These are phyloP conservation scores for Arvicola amphibius DNA, from an alignment of 2,797 vertebrate genomes.

Conservation along the genomic window DNA sequence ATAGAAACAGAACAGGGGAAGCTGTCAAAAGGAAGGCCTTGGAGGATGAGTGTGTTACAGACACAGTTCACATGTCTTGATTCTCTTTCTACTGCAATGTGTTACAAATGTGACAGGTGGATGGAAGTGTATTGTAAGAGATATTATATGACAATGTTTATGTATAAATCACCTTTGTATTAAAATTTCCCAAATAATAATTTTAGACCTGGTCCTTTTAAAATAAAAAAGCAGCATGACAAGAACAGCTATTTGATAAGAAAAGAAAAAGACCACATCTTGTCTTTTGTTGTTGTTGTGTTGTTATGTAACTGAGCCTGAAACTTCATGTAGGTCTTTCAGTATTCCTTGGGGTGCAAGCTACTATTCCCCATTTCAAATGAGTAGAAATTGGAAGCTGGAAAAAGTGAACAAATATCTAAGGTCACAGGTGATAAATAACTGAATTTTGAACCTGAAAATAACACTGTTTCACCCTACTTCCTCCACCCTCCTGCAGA, in stretches of 20 bases:
- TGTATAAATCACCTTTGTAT: conserved; percentile 65
- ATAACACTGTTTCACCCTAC: not conserved
- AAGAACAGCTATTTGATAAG: not conserved
- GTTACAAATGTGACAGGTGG: conserved; percentile 85
- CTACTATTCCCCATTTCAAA: not conserved
- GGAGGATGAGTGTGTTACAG: not conserved
- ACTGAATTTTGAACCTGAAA: not conserved
- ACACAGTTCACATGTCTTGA: conserved; percentile 66
- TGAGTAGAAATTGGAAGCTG: not conserved
- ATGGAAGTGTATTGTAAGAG: conserved; percentile 82
- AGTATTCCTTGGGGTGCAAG: accelerated
- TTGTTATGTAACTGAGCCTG: not conserved
- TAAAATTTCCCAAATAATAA: conserved; percentile 69
- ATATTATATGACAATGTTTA: not conserved
- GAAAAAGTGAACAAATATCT: not conserved
- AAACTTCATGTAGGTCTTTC: not conserved
- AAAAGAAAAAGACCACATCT: not conserved
- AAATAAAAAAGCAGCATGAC: not conserved
- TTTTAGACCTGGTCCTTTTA: conserved; percentile 67
- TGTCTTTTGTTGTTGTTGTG: not conserved
- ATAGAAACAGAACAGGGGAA: not conserved
- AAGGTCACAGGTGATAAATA: not conserved
- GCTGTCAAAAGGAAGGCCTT: not conserved
- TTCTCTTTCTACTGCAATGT: conserved; percentile 40
- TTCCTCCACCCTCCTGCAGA: too few relatives aligned